A percentile compares a stretch with the other conserved stretches of the same genome.
Evolutionary conservation across 1,140 invertebrate species (phyloP).

Genomic region (Papilio polytes): DNA sequence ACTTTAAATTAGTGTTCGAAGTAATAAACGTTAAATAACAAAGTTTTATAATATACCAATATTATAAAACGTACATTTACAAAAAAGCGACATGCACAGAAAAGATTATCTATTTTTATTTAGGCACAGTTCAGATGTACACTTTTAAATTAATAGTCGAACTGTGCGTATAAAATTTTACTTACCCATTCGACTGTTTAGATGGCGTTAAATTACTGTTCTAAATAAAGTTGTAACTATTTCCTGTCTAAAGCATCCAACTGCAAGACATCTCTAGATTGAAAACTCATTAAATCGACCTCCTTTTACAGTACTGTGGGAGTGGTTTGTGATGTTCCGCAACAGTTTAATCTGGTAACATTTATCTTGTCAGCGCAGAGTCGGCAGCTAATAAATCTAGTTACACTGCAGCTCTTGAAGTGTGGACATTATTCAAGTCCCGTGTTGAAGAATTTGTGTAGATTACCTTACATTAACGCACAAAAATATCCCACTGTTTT

Average conservation of each 20-base stretch:
- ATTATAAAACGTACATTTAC: no score
- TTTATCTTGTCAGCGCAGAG: conserved; percentile 34
- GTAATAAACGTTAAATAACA: no score
- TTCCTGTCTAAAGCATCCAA: background rate
- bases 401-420: conserved; percentile 3
- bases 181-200: no score
- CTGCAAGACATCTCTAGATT: background rate
- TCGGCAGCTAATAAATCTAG: conserved; percentile 36
- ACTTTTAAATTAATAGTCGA: no score
- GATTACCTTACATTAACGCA: background rate
- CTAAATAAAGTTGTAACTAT: background rate
- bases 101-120: no score
- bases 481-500: background rate
- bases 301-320: background rate
- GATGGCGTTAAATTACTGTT: no score
- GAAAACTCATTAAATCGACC: conserved; percentile 2
- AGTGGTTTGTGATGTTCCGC: conserved; percentile 37
- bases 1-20: no score
- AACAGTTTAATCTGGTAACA: conserved; percentile 33
- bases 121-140: no score
- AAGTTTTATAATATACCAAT: no score
- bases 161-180: no score
- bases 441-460: background rate
- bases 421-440: conserved; percentile 22
- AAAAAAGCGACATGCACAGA: no score